Conservation (phyloP, 1,140 invertebrate genomes). For the Drosophila lacteicornis region DNA sequence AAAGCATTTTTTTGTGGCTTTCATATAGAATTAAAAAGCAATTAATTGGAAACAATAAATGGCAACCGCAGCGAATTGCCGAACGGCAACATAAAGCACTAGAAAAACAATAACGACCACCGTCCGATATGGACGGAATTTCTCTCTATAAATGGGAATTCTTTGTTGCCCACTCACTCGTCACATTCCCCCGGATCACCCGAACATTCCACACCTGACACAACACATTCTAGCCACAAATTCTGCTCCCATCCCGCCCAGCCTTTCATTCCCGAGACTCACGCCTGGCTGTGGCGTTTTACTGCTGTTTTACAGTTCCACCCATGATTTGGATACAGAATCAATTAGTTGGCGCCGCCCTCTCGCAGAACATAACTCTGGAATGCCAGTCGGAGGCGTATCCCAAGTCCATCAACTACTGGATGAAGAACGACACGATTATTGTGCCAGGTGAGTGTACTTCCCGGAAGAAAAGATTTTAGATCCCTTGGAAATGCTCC, state of each 20-base stretch:
- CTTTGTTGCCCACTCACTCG: slow-evolving; percentile 15
- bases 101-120: slow-evolving; percentile 39
- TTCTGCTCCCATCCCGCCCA: background rate
- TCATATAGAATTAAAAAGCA: slow-evolving; percentile 78
- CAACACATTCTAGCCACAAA: slow-evolving; percentile 47
- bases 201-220: slow-evolving; percentile 58
- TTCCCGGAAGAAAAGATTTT: background rate
- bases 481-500: no score
- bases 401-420: slow-evolving; percentile 95
- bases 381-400: slow-evolving; percentile 95
- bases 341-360: slow-evolving; percentile 91
- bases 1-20: slow-evolving; percentile 42
- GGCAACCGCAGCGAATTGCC: slow-evolving; percentile 57
- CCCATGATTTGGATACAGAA: slow-evolving; percentile 94
- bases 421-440: slow-evolving; percentile 92
- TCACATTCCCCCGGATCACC: slow-evolving; percentile 45
- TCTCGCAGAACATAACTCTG: slow-evolving; percentile 89
- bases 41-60: slow-evolving; percentile 74
- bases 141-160: slow-evolving; percentile 55
- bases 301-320: slow-evolving; percentile 87
- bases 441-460: slow-evolving; percentile 90
- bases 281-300: slow-evolving; percentile 21
- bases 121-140: slow-evolving; percentile 60
- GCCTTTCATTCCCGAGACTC: background rate
- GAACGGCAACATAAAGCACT: slow-evolving; percentile 47